Base-by-base conservation (phyloP, 37 sponge, comb jelly and placozoan genomes). In the Aplysina aerophoba region DNA sequence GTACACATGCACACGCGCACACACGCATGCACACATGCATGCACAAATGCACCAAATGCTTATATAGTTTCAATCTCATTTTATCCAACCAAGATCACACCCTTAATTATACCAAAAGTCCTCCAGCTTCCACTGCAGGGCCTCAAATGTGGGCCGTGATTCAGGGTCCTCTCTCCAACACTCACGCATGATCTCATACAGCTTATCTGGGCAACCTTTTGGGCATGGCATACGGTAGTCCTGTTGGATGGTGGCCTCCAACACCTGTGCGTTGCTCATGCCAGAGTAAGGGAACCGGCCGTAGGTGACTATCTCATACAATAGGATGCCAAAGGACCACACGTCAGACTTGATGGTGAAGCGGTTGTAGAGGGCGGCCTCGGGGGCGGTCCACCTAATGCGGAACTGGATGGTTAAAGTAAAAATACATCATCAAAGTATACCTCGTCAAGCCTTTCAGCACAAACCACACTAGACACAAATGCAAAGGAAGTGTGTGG, bases 381-480 rank as follows among this genome's bases (percentile, higher is more conserved):
- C 99, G 20, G 99, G 99, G 5, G 99, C 99, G 0, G 99, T 98
- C 99, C 99, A 98, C 83, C 96, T 98, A 84, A 98, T 98, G 74
- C 97, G 99, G 87, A 98, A 96, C 87, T 73, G 39, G 12, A 31
- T 37, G 30, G n/a, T n/a, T n/a, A n/a, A n/a, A n/a, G n/a, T n/a
- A n/a, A n/a, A n/a, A n/a, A n/a, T n/a, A n/a, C n/a, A n/a, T n/a
- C n/a, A n/a, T n/a, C n/a, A n/a, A n/a, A n/a, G n/a, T n/a, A n/a
- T n/a, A n/a, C n/a, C n/a, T n/a, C n/a, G n/a, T n/a, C n/a, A n/a
- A n/a, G n/a, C n/a, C n/a, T n/a, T n/a, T n/a, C n/a, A n/a, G n/a
- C n/a, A n/a, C n/a, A n/a, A n/a, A n/a, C n/a, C n/a, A n/a, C n/a
- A n/a, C n/a, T n/a, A n/a, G n/a, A n/a, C n/a, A n/a, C n/a, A n/a